Conservation (phyloP, 2,888 invertebrate genomes). For the Platycheirus albimanus region DNA sequence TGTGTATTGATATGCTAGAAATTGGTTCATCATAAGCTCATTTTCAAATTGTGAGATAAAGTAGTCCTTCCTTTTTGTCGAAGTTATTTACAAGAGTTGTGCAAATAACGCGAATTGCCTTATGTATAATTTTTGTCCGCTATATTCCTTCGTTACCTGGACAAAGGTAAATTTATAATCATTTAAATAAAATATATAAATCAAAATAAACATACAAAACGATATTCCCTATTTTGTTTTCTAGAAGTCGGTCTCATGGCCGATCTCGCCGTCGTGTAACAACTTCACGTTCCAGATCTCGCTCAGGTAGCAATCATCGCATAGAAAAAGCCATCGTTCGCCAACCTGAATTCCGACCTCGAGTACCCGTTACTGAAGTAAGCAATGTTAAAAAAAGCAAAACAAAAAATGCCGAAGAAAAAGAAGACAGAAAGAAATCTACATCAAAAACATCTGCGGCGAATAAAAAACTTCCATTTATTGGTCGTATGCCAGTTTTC, state of each 20-base stretch:
- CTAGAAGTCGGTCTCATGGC: constrained; percentile 75
- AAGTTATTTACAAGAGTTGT: too few species aligned
- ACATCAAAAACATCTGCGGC: constrained; percentile 76
- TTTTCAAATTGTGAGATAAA: too few species aligned
- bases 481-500: constrained; percentile 92
- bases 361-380: constrained; percentile 80
- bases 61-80: too few species aligned
- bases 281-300: constrained; percentile 76
- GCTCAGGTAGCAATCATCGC: constrained; percentile 75
- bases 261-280: constrained; percentile 71
- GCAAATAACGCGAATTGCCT: too few species aligned
- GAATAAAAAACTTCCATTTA: constrained; percentile 91
- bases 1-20: too few species aligned
- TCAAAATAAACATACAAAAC: too few species aligned
- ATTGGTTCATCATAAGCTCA: too few species aligned
- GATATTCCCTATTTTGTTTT: constrained; percentile 15
- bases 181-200: too few species aligned
- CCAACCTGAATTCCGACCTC: constrained; percentile 81
- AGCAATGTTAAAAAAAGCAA: constrained; percentile 76
- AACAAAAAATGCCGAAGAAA: constrained; percentile 75
- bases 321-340: constrained; percentile 81
- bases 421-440: constrained; percentile 77
- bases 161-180: too few species aligned
- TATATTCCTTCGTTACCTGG: too few species aligned
- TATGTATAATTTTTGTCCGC: too few species aligned